phyloP scores from a whole-genome alignment of 2,888 invertebrate genomes.

The Melieria crassipennis region DNA sequence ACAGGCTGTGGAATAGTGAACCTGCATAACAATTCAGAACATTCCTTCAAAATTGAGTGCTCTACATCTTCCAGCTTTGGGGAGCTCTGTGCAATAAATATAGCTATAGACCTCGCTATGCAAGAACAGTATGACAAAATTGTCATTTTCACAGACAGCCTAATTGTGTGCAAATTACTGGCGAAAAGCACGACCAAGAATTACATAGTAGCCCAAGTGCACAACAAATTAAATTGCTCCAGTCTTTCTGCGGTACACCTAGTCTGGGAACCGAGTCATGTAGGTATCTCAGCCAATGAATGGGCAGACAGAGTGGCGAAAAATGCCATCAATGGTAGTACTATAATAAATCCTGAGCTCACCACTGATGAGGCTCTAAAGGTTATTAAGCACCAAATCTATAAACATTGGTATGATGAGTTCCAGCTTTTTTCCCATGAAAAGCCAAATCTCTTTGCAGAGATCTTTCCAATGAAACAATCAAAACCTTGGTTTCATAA shows the following conservation, averaged over 20 bases:
- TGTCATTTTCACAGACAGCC: slow-evolving; percentile 5
- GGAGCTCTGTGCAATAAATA: background rate
- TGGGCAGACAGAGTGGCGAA: slow-evolving; percentile 1
- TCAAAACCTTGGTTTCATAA: background rate
- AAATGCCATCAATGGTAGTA: background rate
- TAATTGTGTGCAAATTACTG: background rate
- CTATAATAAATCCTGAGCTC: background rate
- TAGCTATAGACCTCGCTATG: background rate
- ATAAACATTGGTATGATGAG: background rate
- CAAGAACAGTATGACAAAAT: background rate
- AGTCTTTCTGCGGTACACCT: background rate
- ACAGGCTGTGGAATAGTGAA: slow-evolving; percentile 4
- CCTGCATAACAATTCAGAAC: background rate
- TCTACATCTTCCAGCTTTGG: background rate
- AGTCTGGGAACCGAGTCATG: slow-evolving; percentile 9
- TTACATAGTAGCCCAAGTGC: too few relatives aligned
- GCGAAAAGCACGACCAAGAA: background rate
- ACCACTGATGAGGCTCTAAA: background rate
- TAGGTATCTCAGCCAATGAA: background rate
- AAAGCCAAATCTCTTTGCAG: background rate
- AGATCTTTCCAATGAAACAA: background rate
- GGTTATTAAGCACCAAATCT: background rate
- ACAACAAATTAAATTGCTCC: too few relatives aligned
- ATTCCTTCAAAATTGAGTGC: background rate
- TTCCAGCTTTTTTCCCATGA: background rate